Evolutionary conservation across 2,797 vertebrate genomes (phyloP), one percentile per base, ranked within the genome.

Genomic region (Protosalanx chinensis): DNA sequence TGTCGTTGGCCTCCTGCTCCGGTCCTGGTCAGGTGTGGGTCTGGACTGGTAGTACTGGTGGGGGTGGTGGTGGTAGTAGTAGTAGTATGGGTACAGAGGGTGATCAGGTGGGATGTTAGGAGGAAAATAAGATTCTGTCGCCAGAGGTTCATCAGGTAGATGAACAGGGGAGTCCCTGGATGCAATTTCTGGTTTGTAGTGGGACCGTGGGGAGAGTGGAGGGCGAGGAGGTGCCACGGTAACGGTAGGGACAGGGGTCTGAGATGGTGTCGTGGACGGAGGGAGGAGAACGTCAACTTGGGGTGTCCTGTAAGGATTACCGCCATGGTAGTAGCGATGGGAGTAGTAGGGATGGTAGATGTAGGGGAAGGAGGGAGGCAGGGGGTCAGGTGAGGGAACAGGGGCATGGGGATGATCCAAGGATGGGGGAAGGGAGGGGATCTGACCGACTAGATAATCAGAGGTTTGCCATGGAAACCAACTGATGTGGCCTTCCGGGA

Each of bases 301-400:
- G 2, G 10, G 67, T 27, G 32, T 68, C 30, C 20, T 46, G 27
- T 72, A 57, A 3, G 77, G 78, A 61, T 58, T 27, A 53, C 68
- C 66, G 70, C 10, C 37, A 12, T 41, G 73, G 73, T 27, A 61
- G 61, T 4, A 35, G 33, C 64, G 72, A 74, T 83, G 64, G 68
- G 71, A 58, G 56, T 79, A 72, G 64, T 73, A 81, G 1, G 75
- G 75, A 51, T 80, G 49, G 33, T 79, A 63, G 72, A 76, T 46
- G 41, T 63, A 63, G 32, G 3, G 63, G 76, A 78, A 65, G 0
- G 57, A 68, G 68, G 76, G 46, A 53, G 73, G 74, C 64, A 32
- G 68, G 1, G 65, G 20, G 20, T 80, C 32, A 30, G 59, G 32
- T 2, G 33, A 56, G 30, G 68, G 33, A 27, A 72, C 61, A 16